Evolutionary conservation across 2,797 vertebrate genomes (phyloP).

Genomic region (Coregonus suidteri): DNA sequence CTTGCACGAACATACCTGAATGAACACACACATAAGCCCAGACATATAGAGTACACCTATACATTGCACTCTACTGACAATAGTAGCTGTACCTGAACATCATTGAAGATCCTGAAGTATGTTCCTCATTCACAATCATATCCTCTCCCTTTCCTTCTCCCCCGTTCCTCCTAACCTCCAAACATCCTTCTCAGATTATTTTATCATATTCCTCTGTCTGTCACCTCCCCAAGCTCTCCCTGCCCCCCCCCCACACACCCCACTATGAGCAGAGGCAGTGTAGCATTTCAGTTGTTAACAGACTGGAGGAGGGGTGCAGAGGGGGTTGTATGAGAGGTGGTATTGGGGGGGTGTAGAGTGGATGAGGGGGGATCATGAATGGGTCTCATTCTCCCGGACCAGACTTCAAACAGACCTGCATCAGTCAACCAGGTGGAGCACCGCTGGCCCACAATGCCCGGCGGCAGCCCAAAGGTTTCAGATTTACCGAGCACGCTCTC

Average conservation of each 20-base stretch:
- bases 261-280: slow-evolving; percentile 50
- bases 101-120: neutral
- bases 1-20: neutral
- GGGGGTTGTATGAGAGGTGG: no score
- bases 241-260: slow-evolving; percentile 41
- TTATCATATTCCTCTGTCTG: slow-evolving; percentile 31
- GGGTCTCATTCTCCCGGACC: slow-evolving; percentile 65
- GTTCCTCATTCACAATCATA: neutral
- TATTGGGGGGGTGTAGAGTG: slow-evolving; percentile 6
- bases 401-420: slow-evolving; percentile 69
- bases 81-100: neutral
- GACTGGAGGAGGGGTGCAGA: neutral
- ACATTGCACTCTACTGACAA: neutral
- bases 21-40: neutral
- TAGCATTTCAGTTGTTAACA: slow-evolving; percentile 74
- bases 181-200: slow-evolving; percentile 34
- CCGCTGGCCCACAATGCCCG: slow-evolving; percentile 29
- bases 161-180: slow-evolving; percentile 7
- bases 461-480: slow-evolving; percentile 60
- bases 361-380: slow-evolving; percentile 60
- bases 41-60: neutral
- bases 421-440: slow-evolving; percentile 70
- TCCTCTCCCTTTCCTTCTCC: neutral
- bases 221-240: slow-evolving; percentile 2
- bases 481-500: slow-evolving; percentile 49